Base-by-base conservation (phyloP, 1,140 invertebrate species). In the Procambarus clarkii region DNA sequence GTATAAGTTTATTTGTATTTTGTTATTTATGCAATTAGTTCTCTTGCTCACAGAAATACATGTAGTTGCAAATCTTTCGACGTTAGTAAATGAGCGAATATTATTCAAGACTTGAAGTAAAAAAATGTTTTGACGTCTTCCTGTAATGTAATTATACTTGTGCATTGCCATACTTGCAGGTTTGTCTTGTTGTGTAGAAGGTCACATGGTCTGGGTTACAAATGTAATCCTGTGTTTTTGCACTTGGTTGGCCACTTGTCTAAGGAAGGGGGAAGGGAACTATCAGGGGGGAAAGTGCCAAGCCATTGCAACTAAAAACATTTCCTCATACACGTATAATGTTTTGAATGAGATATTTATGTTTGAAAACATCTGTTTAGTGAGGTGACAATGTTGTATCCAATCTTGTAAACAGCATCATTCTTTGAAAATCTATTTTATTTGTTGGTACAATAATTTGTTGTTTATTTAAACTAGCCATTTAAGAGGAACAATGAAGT, bases 81-180 rank as follows among this genome's bases (percentile, higher is more conserved):
- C 7, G 24, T 34, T 74, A 69, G 13, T 69, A 74, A 21, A 74
- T 74, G n/a, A 74, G 18, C 4, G 64, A 4, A 69, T n/a, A 18
- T 69, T 21, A n/a, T 69, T n/a, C 64, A 69, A 18, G 18, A n/a
- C 64, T 69, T 69, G 15, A 4, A 74, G 69, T 34, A 44, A 64
- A 64, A 18, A 64, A 21, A 34, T 74, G 5, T 74, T 74, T 76
- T 24, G 48, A 76, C 18, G 84, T 76, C 84, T 86, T 86, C 84
- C 84, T 86, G 71, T 44, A 54, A 69, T 54, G 24, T 85, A 34
- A 74, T 85, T 79, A 50, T 50, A 8, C 24, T 80, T 50, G n/a
- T 80, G 78, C 71, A 74, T 69, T 46, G 11, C 44, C 71, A 11
- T 15, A 76, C 64, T 76, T 85, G 46, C 45, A 85, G 83, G 46